phyloP scores from a whole-genome alignment of 1,140 invertebrate species.

The Caerostris extrusa region DNA sequence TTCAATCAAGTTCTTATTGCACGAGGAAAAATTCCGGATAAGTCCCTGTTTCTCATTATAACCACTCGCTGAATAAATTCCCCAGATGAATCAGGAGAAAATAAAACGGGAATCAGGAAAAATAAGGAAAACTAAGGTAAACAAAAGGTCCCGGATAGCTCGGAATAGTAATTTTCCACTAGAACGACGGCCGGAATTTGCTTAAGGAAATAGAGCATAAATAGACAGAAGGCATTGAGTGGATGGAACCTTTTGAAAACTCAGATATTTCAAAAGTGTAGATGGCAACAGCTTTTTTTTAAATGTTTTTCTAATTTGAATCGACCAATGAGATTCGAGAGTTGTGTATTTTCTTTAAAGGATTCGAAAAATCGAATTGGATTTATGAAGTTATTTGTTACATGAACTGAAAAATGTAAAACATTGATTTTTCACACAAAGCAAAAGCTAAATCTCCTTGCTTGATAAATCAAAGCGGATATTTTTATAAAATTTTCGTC shows the following conservation, averaged over 20 bases:
- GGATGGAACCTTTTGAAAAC: neutral
- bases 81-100: neutral
- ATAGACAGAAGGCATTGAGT: neutral
- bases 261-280: neutral
- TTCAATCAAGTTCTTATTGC: conserved; percentile 4
- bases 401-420: too few relatives aligned
- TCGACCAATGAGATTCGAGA: neutral
- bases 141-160: conserved; percentile 4
- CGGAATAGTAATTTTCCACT: conserved; percentile 37
- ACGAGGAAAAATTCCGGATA: neutral
- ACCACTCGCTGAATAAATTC: neutral
- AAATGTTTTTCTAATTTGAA: conserved; percentile 14
- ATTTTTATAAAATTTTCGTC: too few relatives aligned
- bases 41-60: conserved; percentile 33
- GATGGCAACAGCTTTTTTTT: neutral
- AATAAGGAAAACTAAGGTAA: conserved; percentile 17
- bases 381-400: neutral
- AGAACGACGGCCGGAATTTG: conserved; percentile 11
- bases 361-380: neutral
- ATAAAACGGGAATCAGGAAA: neutral
- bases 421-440: too few relatives aligned
- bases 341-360: neutral
- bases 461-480: too few relatives aligned
- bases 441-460: too few relatives aligned
- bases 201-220: conserved; percentile 33